Percentiles rank a stretch among this genome's conserved stretches.
These are phyloP conservation scores for Acanthiza pusilla DNA, from an alignment of 2,797 vertebrate genomes.

Conservation along the genomic window DNA sequence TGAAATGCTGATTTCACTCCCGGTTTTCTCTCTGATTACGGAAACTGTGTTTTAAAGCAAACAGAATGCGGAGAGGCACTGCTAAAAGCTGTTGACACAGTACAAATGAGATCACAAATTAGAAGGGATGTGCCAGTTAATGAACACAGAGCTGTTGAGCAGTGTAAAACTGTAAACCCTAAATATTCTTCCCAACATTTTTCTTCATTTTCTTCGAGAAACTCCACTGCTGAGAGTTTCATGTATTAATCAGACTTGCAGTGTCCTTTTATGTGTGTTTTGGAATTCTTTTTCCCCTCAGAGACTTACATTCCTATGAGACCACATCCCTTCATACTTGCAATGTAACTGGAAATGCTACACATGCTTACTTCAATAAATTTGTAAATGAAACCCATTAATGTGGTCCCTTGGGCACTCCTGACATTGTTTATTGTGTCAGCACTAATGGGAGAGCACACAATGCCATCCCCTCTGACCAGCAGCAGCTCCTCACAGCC, in stretches of 20 bases:
- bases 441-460: neutral
- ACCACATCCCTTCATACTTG: neutral
- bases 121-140: constrained; percentile 75
- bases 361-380: neutral
- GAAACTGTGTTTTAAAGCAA: constrained; percentile 61
- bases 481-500: neutral
- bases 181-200: constrained; percentile 42
- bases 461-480: neutral
- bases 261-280: neutral
- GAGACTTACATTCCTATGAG: neutral
- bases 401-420: neutral
- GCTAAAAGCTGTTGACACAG: constrained; percentile 76
- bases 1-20: neutral
- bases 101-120: constrained; percentile 76
- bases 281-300: neutral
- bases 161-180: constrained; percentile 66
- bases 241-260: neutral
- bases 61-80: constrained; percentile 68
- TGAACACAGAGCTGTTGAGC: constrained; percentile 73
- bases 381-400: neutral
- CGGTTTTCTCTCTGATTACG: constrained; percentile 4
- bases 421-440: neutral
- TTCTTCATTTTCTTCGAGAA: constrained; percentile 10
- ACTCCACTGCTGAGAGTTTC: neutral
- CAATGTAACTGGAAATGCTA: neutral